Evolutionary conservation across 2,888 invertebrate genomes (phyloP), one percentile per base, ranked within the genome.

Genomic region (Julus scandinavius): DNA sequence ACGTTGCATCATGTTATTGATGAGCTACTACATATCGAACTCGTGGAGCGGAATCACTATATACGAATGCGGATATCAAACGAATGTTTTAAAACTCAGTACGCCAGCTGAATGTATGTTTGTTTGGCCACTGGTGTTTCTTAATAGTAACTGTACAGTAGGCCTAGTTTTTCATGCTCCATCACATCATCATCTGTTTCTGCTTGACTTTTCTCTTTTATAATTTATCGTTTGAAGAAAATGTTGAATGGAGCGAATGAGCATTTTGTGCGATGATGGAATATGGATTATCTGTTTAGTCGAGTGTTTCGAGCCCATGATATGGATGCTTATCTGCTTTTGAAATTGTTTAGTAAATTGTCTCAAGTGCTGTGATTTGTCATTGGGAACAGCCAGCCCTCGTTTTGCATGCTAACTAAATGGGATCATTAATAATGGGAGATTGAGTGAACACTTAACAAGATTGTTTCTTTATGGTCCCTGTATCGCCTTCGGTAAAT

Each of bases 361-460:
- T 85, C 85, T 50, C 50, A 13, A 85, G 85, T 45, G 20, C 50
- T 6, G 85, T 85, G 85, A 85, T 85, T 85, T 85, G 85, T 85
- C 85, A 85, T 45, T 85, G 85, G 50, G 45, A 85, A 45, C 50
- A 85, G 38, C 85, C 20, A 85, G n/a, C 45, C 45, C 80, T 29
- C 9, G 29, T 45, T 49, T 85, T 85, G 85, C 50, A 85, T 85
- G 85, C 85, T 80, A 80, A 80, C 85, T 85, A 85, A 85, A 85
- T 85, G 85, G 85, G 85, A 41, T 85, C 85, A 85, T 85, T 85
- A 85, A 85, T 85, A 85, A 45, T 85, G 85, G 85, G 50, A 85
- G 49, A 85, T 45, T 85, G 50, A 85, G 85, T 50, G 85, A 85
- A 85, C 85, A 85, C 85, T 85, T 85, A 85, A 85, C 85, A 29